phyloP scores from a whole-genome alignment of 2,888 invertebrate species.

The Cylindroiulus punctatus region DNA sequence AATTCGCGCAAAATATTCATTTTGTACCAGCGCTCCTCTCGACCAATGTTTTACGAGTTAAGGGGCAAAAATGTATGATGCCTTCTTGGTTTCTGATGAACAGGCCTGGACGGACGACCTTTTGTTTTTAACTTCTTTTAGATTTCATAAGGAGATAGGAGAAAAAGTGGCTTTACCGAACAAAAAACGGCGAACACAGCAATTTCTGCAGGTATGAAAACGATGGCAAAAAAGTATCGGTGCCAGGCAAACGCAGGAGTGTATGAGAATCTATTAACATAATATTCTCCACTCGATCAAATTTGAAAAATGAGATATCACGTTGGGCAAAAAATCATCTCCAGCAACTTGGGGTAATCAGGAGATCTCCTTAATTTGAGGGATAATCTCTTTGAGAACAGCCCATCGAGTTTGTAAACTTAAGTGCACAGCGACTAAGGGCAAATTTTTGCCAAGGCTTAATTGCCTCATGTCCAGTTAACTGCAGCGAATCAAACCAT shows the following conservation, averaged over 20 bases:
- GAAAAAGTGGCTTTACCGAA: conserved; percentile 25
- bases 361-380: conserved; percentile 37
- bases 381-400: conserved; percentile 21
- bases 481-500: background rate
- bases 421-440: conserved; percentile 19
- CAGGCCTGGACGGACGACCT: conserved; percentile 33
- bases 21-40: conserved; percentile 9
- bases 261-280: conserved; percentile 46
- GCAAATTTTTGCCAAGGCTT: conserved; percentile 17
- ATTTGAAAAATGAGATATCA: conserved; percentile 45
- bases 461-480: background rate
- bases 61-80: conserved; percentile 24
- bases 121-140: conserved; percentile 10
- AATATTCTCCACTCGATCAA: conserved; percentile 45
- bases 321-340: background rate
- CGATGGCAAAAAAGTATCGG: background rate
- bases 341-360: conserved; percentile 19
- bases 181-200: background rate
- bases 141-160: background rate
- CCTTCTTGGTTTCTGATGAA: conserved; percentile 15
- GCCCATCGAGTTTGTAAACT: conserved; percentile 35
- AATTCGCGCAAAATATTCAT: conserved; percentile 39
- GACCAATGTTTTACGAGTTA: conserved; percentile 24
- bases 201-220: background rate
- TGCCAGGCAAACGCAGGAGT: background rate